These are phyloP conservation scores for Pseudomyrmex flavicornis DNA, from an alignment of 1,140 invertebrate genomes.

Conservation along the genomic window DNA sequence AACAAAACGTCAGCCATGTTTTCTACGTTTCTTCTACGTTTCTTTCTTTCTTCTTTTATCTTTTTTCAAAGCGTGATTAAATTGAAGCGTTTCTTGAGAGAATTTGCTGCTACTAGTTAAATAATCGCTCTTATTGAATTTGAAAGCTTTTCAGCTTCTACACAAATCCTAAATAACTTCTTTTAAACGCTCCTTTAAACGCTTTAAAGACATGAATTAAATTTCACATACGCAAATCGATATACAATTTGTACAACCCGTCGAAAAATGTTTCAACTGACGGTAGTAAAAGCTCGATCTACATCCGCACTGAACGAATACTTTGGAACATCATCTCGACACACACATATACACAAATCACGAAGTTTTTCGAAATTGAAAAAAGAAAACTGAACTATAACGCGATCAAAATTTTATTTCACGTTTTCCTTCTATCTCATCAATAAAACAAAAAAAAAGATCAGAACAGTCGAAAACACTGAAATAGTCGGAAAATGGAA, in stretches of 20 bases:
- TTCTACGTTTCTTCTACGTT: background rate
- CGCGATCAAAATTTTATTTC: slow-evolving; percentile 54
- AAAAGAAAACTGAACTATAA: slow-evolving; percentile 50
- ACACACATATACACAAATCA: background rate
- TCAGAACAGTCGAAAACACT: slow-evolving; percentile 50
- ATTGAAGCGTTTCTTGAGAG: background rate
- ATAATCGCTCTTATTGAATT: slow-evolving; percentile 24
- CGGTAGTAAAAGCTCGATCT: slow-evolving; percentile 43
- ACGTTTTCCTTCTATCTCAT: slow-evolving; percentile 39
- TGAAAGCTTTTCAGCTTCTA: background rate
- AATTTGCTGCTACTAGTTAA: background rate
- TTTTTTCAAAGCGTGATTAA: slow-evolving; percentile 5
- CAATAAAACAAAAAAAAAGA: slow-evolving; percentile 32
- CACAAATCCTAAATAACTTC: slow-evolving; percentile 1
- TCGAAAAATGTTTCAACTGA: slow-evolving; percentile 24
- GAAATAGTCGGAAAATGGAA: slow-evolving; percentile 47
- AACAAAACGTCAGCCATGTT: background rate
- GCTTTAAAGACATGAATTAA: background rate
- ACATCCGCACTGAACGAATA: slow-evolving; percentile 31
- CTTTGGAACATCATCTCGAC: slow-evolving; percentile 34
- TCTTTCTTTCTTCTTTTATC: background rate
- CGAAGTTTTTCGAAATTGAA: slow-evolving; percentile 29
- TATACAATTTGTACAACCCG: slow-evolving; percentile 38
- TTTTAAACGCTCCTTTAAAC: slow-evolving; percentile 25
- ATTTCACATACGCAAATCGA: slow-evolving; percentile 40